phyloP scores from a whole-genome alignment of 2,888 invertebrate genomes.

The Athalia cordata region DNA sequence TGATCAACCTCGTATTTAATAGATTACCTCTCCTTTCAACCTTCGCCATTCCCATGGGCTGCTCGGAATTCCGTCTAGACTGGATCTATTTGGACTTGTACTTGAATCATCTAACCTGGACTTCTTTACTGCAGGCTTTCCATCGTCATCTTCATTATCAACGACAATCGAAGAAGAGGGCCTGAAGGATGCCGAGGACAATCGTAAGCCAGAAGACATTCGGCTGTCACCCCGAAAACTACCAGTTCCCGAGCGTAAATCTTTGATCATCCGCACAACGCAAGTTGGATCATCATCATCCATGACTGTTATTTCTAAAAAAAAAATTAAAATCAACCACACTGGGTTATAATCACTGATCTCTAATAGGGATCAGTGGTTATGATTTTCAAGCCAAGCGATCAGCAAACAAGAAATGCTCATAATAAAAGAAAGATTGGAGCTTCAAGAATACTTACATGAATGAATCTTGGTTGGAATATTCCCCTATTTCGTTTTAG shows the following conservation, averaged over 20 bases:
- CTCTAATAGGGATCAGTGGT: too few relatives aligned
- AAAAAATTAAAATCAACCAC: too few relatives aligned
- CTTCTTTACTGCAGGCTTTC: slow-evolving; percentile 59
- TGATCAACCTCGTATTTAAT: not conserved
- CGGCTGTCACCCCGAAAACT: slow-evolving; percentile 57
- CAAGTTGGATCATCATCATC: slow-evolving; percentile 67
- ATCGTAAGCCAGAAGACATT: slow-evolving; percentile 53
- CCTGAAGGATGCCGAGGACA: slow-evolving; percentile 54
- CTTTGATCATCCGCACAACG: slow-evolving; percentile 69
- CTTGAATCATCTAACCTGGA: slow-evolving; percentile 58
- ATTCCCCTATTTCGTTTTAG: too few relatives aligned
- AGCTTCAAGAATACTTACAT: too few relatives aligned
- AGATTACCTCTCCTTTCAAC: slow-evolving; percentile 66
- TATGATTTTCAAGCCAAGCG: too few relatives aligned
- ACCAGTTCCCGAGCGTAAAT: slow-evolving; percentile 63
- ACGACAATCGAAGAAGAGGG: slow-evolving; percentile 44
- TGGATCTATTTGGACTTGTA: slow-evolving; percentile 50
- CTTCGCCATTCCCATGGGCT: slow-evolving; percentile 71
- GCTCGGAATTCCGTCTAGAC: slow-evolving; percentile 53
- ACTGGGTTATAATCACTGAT: too few relatives aligned
- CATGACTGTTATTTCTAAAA: slow-evolving; percentile 55
- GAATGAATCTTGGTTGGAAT: too few relatives aligned
- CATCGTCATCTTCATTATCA: slow-evolving; percentile 50
- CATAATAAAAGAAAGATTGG: too few relatives aligned
- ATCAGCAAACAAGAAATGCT: too few relatives aligned